phyloP scores from a whole-genome alignment of 2,888 invertebrate species.

The Pecten maximus region DNA sequence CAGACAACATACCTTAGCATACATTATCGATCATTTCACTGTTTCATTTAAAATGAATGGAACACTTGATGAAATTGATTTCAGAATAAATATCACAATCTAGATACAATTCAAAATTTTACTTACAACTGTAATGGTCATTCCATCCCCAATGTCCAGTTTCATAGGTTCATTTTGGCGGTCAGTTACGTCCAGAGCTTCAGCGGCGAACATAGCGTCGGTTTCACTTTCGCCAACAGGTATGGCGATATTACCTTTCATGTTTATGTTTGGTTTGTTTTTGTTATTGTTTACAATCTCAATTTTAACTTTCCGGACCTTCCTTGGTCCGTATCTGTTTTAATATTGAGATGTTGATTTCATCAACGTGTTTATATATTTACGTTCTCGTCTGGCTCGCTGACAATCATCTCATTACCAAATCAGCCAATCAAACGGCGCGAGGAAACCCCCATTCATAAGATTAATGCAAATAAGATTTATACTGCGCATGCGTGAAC shows the following conservation, averaged over 20 bases:
- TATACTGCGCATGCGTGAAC: not conserved
- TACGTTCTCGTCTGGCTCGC: not conserved
- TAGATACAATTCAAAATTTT: not conserved
- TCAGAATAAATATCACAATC: not conserved
- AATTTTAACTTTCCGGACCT: not conserved
- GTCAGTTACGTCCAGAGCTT: not conserved
- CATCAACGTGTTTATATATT: not conserved
- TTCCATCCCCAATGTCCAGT: conserved; percentile 11
- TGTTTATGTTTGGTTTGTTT: not conserved
- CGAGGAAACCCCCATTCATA: not conserved
- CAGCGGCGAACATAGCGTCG: not conserved
- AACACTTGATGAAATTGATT: not conserved
- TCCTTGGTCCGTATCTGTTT: not conserved
- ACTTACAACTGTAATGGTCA: not conserved
- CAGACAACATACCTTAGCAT: not conserved
- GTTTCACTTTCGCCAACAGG: not conserved
- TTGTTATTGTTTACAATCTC: not conserved
- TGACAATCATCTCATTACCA: not conserved
- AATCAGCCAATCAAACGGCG: not conserved
- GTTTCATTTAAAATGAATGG: not conserved
- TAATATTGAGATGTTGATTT: not conserved
- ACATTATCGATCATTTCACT: not conserved
- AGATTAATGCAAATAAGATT: not conserved
- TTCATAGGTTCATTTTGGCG: not conserved
- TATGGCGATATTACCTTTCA: not conserved